Conservation (phyloP, 2,888 invertebrate species). For the Adelognathus sp. region DNA sequence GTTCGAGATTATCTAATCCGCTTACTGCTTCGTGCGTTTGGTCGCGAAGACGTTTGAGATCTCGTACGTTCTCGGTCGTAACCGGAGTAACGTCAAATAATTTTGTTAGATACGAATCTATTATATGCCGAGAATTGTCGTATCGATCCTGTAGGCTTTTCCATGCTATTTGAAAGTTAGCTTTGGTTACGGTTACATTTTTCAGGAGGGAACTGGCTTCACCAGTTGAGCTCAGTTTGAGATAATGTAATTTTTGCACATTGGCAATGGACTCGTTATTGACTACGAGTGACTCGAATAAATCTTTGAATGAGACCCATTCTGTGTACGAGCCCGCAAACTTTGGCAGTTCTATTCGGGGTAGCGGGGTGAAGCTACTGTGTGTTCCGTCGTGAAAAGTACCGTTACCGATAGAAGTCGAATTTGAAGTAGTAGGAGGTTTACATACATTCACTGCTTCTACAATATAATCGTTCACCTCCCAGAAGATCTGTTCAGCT, state of each 20-base stretch:
- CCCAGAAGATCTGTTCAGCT: not conserved
- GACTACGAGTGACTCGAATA: too few relatives aligned
- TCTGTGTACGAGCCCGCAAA: too few relatives aligned
- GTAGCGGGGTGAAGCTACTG: too few relatives aligned
- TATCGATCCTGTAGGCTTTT: not conserved
- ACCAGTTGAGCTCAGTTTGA: not conserved
- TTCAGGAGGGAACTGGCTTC: constrained; percentile 9
- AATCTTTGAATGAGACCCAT: too few relatives aligned
- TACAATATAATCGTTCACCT: not conserved
- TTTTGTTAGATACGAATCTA: constrained; percentile 1
- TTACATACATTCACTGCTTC: not conserved
- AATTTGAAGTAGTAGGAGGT: not conserved
- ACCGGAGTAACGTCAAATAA: not conserved
- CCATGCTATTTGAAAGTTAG: not conserved
- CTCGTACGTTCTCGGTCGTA: not conserved
- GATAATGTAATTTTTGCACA: too few relatives aligned
- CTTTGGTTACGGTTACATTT: not conserved
- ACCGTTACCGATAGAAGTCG: too few relatives aligned
- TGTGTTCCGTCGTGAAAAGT: too few relatives aligned
- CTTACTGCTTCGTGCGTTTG: not conserved
- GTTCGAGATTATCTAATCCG: not conserved
- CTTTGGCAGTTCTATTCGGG: too few relatives aligned
- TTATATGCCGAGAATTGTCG: too few relatives aligned
- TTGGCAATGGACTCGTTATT: too few relatives aligned
- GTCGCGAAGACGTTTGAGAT: not conserved